These are phyloP conservation scores for Leucoraja ocellata DNA, from an alignment of 2,797 vertebrate genomes.

Conservation along the genomic window DNA sequence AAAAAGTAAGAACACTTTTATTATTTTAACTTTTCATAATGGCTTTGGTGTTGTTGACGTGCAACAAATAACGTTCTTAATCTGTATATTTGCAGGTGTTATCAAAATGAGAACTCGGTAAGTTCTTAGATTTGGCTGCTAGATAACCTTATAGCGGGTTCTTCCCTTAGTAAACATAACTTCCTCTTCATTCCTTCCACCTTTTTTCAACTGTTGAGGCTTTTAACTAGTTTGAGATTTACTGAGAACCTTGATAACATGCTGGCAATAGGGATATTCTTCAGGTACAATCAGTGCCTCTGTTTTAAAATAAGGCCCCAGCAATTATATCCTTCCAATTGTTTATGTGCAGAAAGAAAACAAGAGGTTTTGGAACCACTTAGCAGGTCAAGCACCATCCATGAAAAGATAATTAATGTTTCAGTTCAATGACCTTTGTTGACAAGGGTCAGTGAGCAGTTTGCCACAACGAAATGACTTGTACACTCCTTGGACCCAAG, in stretches of 20 bases:
- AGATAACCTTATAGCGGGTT: not conserved
- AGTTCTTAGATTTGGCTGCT: not conserved
- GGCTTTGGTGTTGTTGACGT: not conserved
- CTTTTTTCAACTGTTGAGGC: not conserved
- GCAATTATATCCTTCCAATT: not conserved
- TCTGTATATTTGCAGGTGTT: not conserved
- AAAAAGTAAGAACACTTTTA: conserved; percentile 70
- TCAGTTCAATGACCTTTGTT: no score
- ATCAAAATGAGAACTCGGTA: not conserved
- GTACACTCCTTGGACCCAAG: no score
- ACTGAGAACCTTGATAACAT: not conserved
- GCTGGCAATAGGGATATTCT: not conserved
- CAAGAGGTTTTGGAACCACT: no score
- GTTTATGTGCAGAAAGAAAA: not conserved
- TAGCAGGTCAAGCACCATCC: no score
- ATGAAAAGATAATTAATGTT: no score
- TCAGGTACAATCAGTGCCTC: not conserved
- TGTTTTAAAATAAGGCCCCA: not conserved
- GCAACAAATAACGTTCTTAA: not conserved
- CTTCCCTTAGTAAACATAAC: not conserved
- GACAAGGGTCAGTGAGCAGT: no score
- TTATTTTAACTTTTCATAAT: conserved; percentile 27
- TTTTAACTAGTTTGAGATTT: not conserved
- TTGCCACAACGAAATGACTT: no score
- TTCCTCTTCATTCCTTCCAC: not conserved